These are phyloP conservation scores for Probosciger aterrimus DNA, from an alignment of 2,113 vertebrate genomes.

Conservation along the genomic window DNA sequence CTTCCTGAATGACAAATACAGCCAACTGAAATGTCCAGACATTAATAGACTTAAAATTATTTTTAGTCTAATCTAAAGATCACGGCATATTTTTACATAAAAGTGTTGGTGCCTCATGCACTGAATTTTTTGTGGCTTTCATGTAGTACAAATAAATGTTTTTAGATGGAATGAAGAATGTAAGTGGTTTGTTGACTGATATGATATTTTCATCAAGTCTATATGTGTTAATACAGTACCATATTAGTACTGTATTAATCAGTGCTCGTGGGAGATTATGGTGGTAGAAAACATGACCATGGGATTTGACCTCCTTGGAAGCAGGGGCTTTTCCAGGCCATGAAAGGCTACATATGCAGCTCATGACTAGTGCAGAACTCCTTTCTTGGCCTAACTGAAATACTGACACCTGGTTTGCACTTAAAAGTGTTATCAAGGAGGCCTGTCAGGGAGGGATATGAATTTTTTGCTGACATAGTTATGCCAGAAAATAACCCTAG, in stretches of 20 bases:
- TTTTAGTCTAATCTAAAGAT: background rate
- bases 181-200: background rate
- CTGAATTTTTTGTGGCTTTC: background rate
- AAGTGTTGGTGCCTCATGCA: background rate
- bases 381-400: background rate
- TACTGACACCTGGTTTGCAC: constrained; percentile 30
- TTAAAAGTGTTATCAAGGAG: constrained; percentile 41
- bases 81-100: background rate
- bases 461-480: constrained; percentile 37
- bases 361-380: background rate
- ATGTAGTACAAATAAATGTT: background rate
- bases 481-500: background rate
- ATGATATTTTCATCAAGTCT: background rate
- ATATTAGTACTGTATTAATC: background rate
- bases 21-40: background rate
- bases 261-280: background rate
- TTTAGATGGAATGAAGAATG: background rate
- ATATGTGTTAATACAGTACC: background rate
- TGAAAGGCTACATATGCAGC: background rate
- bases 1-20: background rate
- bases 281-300: background rate
- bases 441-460: background rate
- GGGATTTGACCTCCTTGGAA: constrained; percentile 17
- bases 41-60: background rate
- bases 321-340: background rate